These are phyloP conservation scores for Lepidotrigona ventralis DNA, from an alignment of 1,140 invertebrate species.

Conservation along the genomic window DNA sequence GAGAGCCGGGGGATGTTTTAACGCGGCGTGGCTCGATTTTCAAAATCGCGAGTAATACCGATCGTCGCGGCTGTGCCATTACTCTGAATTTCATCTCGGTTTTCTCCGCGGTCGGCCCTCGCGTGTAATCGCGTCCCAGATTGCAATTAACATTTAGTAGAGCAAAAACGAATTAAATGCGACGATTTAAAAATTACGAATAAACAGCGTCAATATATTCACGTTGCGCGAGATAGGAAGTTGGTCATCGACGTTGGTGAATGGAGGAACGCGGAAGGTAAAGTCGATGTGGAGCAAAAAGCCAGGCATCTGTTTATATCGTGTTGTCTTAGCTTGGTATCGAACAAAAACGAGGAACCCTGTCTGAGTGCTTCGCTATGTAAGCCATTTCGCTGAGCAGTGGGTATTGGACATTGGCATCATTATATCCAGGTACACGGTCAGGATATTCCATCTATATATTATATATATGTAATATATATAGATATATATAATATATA, in stretches of 20 bases:
- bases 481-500: background rate
- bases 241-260: too few relatives aligned
- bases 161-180: background rate
- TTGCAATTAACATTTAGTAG: background rate
- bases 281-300: conserved; percentile 2
- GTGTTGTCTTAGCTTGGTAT: conserved; percentile 35
- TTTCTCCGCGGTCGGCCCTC: background rate
- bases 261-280: background rate
- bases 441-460: conserved; percentile 43
- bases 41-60: conserved; percentile 58
- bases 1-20: conserved; percentile 74
- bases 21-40: conserved; percentile 70
- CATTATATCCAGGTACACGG: conserved; percentile 59
- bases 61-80: background rate
- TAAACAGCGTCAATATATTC: background rate
- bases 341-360: conserved; percentile 63
- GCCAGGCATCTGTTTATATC: conserved; percentile 46
- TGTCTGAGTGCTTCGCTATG: conserved; percentile 70
- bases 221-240: background rate
- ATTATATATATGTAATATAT: conserved; percentile 3
- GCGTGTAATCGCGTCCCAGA: background rate
- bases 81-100: background rate
- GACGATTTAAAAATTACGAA: background rate
- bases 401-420: conserved; percentile 63
- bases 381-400: conserved; percentile 67